Evolutionary conservation across 2,888 invertebrate species (phyloP), one percentile per base, ranked within the genome.

Genomic region (Mimas tiliae): DNA sequence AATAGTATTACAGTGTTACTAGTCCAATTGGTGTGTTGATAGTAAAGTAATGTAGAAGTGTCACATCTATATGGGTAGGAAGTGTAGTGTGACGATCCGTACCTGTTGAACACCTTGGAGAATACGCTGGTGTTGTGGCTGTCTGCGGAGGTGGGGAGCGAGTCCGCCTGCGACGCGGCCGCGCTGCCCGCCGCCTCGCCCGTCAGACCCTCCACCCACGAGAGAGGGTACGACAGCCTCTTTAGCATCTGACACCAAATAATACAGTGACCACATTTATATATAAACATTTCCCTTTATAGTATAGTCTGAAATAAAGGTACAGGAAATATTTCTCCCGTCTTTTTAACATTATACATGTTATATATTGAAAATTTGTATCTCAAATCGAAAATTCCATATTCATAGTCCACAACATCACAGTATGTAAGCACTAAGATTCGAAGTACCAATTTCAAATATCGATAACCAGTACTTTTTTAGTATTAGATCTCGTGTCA

Each of bases 101-200:
- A 97, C 98, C 97, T 98, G 85, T 97, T 98, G 89, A 97, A 98
- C 74, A 98, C 98, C 95, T 98, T 98, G 79, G 97, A 97, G 94
- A 98, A 98, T 75, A 97, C 96, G 78, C 97, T 97, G 72, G 93
- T 92, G 79, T 95, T 95, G 80, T 95, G 95, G 73, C 95, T 95
- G 74, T 95, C 95, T 7, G 95, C 95, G 14, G 95, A 95, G 68
- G 94, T 94, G 7, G 95, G 95, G 68, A 95, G 87, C 69, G 95
- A 94, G 72, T 95, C 91, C 71, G 91, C 82, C 74, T 95, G 95
- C 2, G 95, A 94, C 70, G 88, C 77, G 80, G 91, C 74, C 58
- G 77, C 68, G 66, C 77, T 72, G 70, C 85, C 84, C 69, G 95
- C 95, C 73, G 95, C 96, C 72, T 97, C 97, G 67, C 97, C 96